Percentiles rank a stretch among this genome's conserved stretches.
phyloP scores from a whole-genome alignment of 2,888 invertebrate genomes.

The Abrostola tripartita region DNA sequence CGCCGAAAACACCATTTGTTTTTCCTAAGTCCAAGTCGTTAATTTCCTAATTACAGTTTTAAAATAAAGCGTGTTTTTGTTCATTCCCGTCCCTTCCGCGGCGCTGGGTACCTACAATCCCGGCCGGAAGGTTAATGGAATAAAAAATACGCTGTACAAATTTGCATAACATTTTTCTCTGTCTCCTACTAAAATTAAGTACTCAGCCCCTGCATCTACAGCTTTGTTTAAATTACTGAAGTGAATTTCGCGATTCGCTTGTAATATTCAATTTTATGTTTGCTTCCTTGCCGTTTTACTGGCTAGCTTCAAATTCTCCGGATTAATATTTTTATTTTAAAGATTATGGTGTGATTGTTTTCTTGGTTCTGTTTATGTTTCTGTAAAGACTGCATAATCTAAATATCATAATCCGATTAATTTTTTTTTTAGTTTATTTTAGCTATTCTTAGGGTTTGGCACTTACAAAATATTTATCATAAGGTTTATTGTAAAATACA shows the following conservation, averaged over 20 bases:
- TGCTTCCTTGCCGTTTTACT: slow-evolving; percentile 54
- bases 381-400: slow-evolving; percentile 30
- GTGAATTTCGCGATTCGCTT: slow-evolving; percentile 79
- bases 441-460: too few species aligned
- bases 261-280: slow-evolving; percentile 74
- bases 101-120: slow-evolving; percentile 63
- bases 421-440: too few species aligned
- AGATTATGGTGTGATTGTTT: slow-evolving; percentile 48
- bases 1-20: slow-evolving; percentile 79
- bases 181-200: slow-evolving; percentile 83
- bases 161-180: slow-evolving; percentile 87
- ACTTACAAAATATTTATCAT: too few species aligned
- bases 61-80: slow-evolving; percentile 84
- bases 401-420: too few species aligned
- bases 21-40: slow-evolving; percentile 80
- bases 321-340: slow-evolving; percentile 52
- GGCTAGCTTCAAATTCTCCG: slow-evolving; percentile 48
- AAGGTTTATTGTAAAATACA: neutral
- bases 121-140: slow-evolving; percentile 84
- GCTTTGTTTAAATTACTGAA: slow-evolving; percentile 84
- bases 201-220: slow-evolving; percentile 76
- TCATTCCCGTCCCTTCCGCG: slow-evolving; percentile 73
- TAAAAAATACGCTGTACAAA: slow-evolving; percentile 87
- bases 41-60: slow-evolving; percentile 87
- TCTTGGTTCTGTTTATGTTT: slow-evolving; percentile 43